Evolutionary conservation across 2,888 invertebrate species (phyloP).

Genomic region (Phyto melanocephala): DNA sequence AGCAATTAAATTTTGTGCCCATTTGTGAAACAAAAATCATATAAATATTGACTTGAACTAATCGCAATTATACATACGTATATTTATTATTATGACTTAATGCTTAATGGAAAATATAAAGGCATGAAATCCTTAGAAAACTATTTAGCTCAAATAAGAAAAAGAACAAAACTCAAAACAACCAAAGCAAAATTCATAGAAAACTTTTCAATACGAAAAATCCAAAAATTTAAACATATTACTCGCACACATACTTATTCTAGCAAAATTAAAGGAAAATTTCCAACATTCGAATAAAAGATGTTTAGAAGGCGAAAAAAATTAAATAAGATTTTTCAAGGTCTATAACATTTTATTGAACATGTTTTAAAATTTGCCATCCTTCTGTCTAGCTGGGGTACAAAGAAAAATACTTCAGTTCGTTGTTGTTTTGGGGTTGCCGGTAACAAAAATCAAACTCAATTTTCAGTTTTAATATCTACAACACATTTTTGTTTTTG

Average conservation of each 20-base stretch:
- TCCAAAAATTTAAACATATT: slow-evolving; percentile 14
- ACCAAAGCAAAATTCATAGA: not conserved
- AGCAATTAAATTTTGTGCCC: slow-evolving; percentile 18
- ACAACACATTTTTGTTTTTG: slow-evolving; percentile 32
- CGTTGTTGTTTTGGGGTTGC: not conserved
- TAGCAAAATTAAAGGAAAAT: not conserved
- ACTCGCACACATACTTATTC: not conserved
- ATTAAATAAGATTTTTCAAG: slow-evolving; percentile 53
- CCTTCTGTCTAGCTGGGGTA: not conserved
- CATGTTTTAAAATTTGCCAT: slow-evolving; percentile 1
- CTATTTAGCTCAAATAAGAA: slow-evolving; percentile 9
- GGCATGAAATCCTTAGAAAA: slow-evolving; percentile 35
- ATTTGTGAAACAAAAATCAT: not conserved
- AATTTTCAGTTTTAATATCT: slow-evolving; percentile 16
- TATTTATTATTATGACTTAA: slow-evolving; percentile 22
- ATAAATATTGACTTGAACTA: slow-evolving; percentile 53
- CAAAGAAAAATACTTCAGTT: too few relatives aligned
- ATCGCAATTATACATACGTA: slow-evolving; percentile 20
- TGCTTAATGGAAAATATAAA: slow-evolving; percentile 54
- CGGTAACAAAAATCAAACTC: not conserved
- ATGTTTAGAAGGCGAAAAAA: not conserved
- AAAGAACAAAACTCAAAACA: not conserved
- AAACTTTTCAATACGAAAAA: slow-evolving; percentile 2
- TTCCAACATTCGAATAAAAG: not conserved
- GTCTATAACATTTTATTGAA: slow-evolving; percentile 50